These are phyloP conservation scores for Globodera ellingtonae DNA, from an alignment of 1,140 invertebrate species.

Conservation along the genomic window DNA sequence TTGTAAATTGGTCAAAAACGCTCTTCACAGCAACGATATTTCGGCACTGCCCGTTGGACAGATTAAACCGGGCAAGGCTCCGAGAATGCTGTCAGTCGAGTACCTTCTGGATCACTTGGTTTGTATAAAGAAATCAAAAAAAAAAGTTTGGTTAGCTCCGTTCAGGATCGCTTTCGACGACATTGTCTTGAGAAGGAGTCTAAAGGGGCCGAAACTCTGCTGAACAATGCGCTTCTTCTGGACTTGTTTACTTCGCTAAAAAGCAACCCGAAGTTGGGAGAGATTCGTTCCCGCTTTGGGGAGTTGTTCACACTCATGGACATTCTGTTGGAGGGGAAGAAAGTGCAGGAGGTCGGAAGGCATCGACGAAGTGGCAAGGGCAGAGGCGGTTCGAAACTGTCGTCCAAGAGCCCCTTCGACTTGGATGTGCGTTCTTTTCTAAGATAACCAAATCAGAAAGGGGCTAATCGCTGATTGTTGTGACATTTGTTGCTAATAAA, in stretches of 20 bases:
- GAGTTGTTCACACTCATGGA: constrained; percentile 28
- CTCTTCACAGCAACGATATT: background rate
- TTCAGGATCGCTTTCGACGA: constrained; percentile 21
- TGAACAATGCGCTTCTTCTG: constrained; percentile 18
- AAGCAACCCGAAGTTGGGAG: constrained; percentile 4
- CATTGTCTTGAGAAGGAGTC: constrained; percentile 27
- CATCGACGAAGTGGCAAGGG: background rate
- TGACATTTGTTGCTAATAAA: background rate
- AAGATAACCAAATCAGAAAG: background rate
- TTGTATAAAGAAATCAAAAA: background rate
- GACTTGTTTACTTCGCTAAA: background rate
- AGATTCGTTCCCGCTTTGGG: background rate
- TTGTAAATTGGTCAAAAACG: constrained; percentile 4
- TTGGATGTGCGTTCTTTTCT: constrained; percentile 25
- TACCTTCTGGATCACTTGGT: constrained; percentile 33
- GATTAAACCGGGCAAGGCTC: background rate
- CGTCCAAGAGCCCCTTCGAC: background rate
- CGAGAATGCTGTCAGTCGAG: constrained; percentile 13
- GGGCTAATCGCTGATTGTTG: background rate
- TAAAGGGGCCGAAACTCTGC: constrained; percentile 6
- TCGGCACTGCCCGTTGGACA: background rate
- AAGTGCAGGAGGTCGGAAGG: constrained; percentile 2
- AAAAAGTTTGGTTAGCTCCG: background rate
- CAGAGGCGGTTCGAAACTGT: background rate
- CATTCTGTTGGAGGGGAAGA: constrained; percentile 18